A percentile compares a stretch with the other conserved stretches of the same genome.
phyloP scores from a whole-genome alignment of 2,797 vertebrate species.

The Pristis pectinata region DNA sequence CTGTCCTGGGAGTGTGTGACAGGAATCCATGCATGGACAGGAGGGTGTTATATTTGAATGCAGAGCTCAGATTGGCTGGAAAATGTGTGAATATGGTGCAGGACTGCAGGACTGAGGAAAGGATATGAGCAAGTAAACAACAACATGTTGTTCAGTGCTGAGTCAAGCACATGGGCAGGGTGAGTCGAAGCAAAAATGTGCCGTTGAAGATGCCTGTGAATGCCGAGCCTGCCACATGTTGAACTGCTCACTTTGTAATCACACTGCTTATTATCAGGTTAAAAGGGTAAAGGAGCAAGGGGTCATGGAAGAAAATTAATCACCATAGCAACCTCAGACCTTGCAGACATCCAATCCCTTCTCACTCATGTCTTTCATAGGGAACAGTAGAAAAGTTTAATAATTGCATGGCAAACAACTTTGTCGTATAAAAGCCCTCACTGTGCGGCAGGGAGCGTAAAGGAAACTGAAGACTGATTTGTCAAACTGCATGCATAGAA shows the following conservation, averaged over 20 bases:
- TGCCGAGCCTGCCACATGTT: not conserved
- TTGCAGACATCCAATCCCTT: conserved; percentile 48
- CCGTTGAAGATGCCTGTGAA: conserved; percentile 12
- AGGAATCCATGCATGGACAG: not conserved
- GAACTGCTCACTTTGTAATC: conserved; percentile 25
- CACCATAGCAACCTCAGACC: conserved; percentile 42
- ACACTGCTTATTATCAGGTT: not conserved
- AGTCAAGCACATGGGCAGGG: not conserved
- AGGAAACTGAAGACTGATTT: not conserved
- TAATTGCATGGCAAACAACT: not conserved
- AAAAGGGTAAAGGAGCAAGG: conserved; percentile 38
- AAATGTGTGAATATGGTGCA: not conserved
- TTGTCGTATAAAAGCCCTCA: not conserved
- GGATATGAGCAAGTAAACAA: not conserved
- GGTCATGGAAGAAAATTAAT: conserved; percentile 34
- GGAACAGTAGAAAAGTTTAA: conserved; percentile 1
- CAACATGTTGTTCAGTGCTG: not conserved
- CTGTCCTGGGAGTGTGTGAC: no score
- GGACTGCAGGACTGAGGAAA: not conserved
- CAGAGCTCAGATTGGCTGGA: not conserved
- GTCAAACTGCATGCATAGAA: not conserved
- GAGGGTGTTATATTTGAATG: not conserved
- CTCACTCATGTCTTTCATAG: conserved; percentile 43
- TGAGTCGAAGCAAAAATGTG: not conserved
- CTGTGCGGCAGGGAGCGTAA: not conserved